Evolutionary conservation across 1,140 invertebrate species (phyloP), one percentile per base, ranked within the genome.

Genomic region (Papilio glaucus): DNA sequence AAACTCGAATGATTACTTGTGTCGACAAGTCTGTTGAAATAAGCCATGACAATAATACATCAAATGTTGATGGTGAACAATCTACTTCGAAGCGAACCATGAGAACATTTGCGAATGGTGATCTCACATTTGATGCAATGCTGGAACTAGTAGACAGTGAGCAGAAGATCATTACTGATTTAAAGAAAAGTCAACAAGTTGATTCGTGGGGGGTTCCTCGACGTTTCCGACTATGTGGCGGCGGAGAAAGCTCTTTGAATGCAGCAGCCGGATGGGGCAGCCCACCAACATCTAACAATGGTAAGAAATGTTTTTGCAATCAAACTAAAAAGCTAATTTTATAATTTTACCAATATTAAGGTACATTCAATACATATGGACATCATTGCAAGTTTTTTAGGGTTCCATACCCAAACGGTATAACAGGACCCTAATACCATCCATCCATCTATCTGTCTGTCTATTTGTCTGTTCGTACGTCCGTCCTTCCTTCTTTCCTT

Each of bases 181-280:
- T 90, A 79, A 71, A 49, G 24, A 84, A 81, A 71, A 74, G 72
- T 37, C 77, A 81, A 37, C 81, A 88, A 77, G 79, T 82, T 74
- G 85, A 91, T 85, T 93, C 81, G 68, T 96, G 95, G 95, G 95
- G 95, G 41, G 94, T 95, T 18, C 94, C 95, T 41, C 89, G 81
- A 24, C 88, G 93, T 37, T 84, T 96, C 73, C 94, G 96, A 69
- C 92, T 97, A n/a, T 92, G 94, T 53, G 96, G 96, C 57, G 96
- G 96, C 26, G 96, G 96, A 41, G 96, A 97, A 86, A 97, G 95
- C 88, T 96, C 96, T 24, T 94, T 97, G 61, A 97, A 96, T 85
- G 95, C 95, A 78, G 95, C 95, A 68, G 95, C 95, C 42, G 96
- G 95, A 73, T 97, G 96, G 96, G 96, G 95, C 53, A 95, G 96